These are phyloP conservation scores for Oxycera nigricornis DNA, from an alignment of 2,888 invertebrate species.

Conservation along the genomic window DNA sequence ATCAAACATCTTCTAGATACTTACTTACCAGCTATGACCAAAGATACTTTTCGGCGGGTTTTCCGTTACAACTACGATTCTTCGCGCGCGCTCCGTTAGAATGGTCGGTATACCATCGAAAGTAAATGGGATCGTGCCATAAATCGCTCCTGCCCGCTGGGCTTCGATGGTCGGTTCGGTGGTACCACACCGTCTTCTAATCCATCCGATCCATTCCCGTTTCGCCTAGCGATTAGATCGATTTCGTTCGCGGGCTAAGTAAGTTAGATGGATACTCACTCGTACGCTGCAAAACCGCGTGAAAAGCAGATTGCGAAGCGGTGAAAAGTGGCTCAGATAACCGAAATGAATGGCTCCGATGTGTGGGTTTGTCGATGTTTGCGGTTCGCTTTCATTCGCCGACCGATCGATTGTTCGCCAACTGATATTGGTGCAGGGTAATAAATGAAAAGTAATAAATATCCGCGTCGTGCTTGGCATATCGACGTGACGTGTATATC, in stretches of 20 bases:
- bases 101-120: not conserved
- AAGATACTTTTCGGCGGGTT: no score
- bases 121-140: not conserved
- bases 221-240: conserved; percentile 1
- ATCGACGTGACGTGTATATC: not conserved
- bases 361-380: not conserved
- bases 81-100: not conserved
- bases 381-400: conserved; percentile 23
- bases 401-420: not conserved
- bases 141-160: not conserved
- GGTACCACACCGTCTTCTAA: not conserved
- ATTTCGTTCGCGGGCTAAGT: no score
- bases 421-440: not conserved
- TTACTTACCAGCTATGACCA: no score
- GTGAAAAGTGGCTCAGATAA: not conserved
- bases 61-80: not conserved
- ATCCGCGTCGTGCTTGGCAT: not conserved
- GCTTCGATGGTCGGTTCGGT: not conserved
- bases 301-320: not conserved
- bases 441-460: not conserved
- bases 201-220: not conserved
- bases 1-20: no score
- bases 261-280: no score
- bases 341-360: conserved; percentile 10
- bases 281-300: conserved; percentile 3